Base-by-base conservation (phyloP, 2,113 vertebrate species). In the Condylura cristata region DNA sequence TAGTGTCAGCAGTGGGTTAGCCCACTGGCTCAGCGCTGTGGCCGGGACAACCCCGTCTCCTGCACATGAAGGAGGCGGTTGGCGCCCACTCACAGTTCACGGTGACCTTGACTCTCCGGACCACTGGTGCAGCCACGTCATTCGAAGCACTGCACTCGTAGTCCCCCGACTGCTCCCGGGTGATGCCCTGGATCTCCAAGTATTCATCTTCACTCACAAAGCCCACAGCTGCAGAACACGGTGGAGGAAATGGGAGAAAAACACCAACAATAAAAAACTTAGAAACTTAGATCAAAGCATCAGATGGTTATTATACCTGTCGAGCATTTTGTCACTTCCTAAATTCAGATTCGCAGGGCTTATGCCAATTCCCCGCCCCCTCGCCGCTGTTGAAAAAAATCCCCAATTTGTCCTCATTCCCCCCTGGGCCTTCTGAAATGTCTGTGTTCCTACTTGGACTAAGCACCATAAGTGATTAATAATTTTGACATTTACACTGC, bases 81-180 rank as follows among this genome's bases (percentile, higher is more conserved):
- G 0, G 4, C 0, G 20, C 16, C 3, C 16, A 99, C 99, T 99
- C 97, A 99, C 99, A 99, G 98, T 99, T 99, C 94, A 99, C 99
- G 0, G 98, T 99, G 97, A 99, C 98, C 98, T 99, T 99, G 53
- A 99, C 98, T 80, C 99, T 99, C 97, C 99, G 98, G 9, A 98
- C 98, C 6, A 99, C 99, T 0, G 98, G 98, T 0, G 98, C 97
- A 1, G 99, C 99, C 76, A 99, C 99, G 0, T 99, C 99, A 0
- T 99, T 99, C 97, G 98, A 98, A 6, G 99, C 99, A 1, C 98
- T 99, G 98, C 99, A 99, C 95, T 99, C 99, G 0, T 99, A 99
- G 46, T 98, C 98, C 22, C 99, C 99, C 0, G 99, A 99, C 96
- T 98, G 98, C 96, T 99, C 98, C 96, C 99, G 98, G 1, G 98